Conservation (phyloP, 2,797 vertebrate species). For the Molothrus ater region DNA sequence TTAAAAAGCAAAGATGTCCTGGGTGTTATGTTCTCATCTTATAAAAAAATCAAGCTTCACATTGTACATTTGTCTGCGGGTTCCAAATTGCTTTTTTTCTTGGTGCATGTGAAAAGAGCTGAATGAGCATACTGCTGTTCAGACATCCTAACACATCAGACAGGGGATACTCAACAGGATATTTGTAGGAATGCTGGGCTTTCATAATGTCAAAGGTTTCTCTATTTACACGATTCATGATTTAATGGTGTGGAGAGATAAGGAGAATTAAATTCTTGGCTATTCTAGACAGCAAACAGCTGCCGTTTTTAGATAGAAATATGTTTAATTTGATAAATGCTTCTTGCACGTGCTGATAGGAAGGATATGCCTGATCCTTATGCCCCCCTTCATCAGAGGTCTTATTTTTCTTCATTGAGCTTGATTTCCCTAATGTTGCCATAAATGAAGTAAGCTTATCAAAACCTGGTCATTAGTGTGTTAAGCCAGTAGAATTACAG, state of each 20-base stretch:
- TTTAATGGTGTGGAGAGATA: background rate
- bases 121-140: background rate
- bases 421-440: background rate
- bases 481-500: background rate
- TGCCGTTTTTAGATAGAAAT: background rate
- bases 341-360: background rate
- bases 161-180: background rate
- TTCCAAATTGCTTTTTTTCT: background rate
- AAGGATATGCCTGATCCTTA: background rate
- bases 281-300: background rate
- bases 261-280: background rate
- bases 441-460: background rate
- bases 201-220: background rate
- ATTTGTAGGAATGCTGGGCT: background rate
- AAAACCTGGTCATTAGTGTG: background rate
- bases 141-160: background rate
- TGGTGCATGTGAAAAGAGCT: background rate
- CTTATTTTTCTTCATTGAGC: background rate
- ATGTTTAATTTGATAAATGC: background rate
- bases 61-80: background rate
- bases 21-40: background rate
- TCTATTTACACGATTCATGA: background rate
- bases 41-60: background rate
- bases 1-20: background rate
- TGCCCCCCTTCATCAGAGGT: background rate